These are phyloP conservation scores for Sphaerophoria taeniata DNA, from an alignment of 2,888 invertebrate species.

Conservation along the genomic window DNA sequence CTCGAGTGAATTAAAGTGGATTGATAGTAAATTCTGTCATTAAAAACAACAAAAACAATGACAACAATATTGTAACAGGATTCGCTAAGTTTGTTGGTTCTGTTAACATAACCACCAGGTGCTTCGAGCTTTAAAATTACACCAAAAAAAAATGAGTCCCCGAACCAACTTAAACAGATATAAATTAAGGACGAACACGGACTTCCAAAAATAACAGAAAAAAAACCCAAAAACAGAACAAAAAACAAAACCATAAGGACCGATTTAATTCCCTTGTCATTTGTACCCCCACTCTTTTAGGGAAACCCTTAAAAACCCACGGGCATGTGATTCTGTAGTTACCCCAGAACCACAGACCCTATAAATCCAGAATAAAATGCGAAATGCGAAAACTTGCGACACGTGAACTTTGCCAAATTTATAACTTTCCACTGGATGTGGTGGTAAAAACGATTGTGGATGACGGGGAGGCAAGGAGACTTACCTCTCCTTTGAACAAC, in stretches of 20 bases:
- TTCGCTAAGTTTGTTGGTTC: not conserved
- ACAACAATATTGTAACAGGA: not conserved
- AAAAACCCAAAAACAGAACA: conserved; percentile 9
- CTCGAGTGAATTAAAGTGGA: conserved; percentile 33
- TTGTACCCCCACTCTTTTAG: not conserved
- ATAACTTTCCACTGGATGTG: conserved; percentile 55
- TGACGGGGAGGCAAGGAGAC: not conserved
- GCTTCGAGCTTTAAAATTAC: not conserved
- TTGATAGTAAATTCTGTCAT: conserved; percentile 42
- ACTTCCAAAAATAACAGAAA: conserved; percentile 10
- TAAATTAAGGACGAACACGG: not conserved
- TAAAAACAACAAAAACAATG: conserved; percentile 29
- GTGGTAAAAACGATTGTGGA: not conserved
- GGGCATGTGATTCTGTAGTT: not conserved
- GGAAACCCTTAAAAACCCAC: conserved; percentile 19
- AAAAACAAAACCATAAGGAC: conserved; percentile 37
- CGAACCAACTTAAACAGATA: not conserved
- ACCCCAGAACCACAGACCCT: conserved; percentile 20
- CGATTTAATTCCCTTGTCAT: conserved; percentile 54
- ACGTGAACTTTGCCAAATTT: conserved; percentile 66
- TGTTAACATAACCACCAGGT: not conserved
- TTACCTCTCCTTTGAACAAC: not conserved
- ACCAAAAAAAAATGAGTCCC: not conserved
- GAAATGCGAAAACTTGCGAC: conserved; percentile 67
- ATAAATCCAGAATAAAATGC: conserved; percentile 64